A percentile compares a stretch with the other conserved stretches of the same genome.
Evolutionary conservation across 2,888 invertebrate genomes (phyloP).

Genomic region (Noctua janthina): DNA sequence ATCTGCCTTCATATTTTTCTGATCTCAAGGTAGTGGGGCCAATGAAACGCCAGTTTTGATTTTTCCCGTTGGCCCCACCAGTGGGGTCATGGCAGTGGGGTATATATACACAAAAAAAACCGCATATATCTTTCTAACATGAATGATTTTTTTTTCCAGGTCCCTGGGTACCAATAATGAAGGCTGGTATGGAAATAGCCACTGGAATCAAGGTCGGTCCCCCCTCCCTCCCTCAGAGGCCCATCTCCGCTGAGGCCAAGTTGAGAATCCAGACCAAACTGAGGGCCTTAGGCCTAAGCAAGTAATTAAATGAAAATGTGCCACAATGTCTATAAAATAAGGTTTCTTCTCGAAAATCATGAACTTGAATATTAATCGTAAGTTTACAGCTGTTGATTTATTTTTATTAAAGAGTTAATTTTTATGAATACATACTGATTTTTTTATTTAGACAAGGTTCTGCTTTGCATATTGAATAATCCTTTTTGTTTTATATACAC

Average conservation of each 20-base stretch:
- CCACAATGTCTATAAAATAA: background rate
- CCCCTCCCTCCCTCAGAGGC: constrained; percentile 90
- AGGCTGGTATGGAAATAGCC: constrained; percentile 91
- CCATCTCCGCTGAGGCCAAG: constrained; percentile 84
- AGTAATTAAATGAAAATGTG: constrained; percentile 56
- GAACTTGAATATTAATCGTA: constrained; percentile 18
- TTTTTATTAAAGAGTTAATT: constrained; percentile 21
- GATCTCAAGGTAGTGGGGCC: too few relatives aligned
- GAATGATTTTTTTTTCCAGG: constrained; percentile 81
- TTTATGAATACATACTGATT: constrained; percentile 1
- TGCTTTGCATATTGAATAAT: background rate
- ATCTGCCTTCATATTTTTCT: background rate
- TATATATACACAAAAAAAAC: background rate
- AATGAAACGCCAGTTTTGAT: too few relatives aligned
- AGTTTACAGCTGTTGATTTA: constrained; percentile 23
- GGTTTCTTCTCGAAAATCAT: constrained; percentile 33
- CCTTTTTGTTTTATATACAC: background rate
- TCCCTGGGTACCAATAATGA: constrained; percentile 93
- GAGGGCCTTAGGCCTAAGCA: constrained; percentile 69
- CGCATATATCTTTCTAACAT: background rate
- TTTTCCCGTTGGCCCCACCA: too few relatives aligned
- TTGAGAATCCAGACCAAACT: constrained; percentile 80
- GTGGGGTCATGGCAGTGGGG: too few relatives aligned
- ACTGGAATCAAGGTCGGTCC: constrained; percentile 92
- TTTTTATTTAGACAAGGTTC: background rate